Evolutionary conservation across 2,888 invertebrate genomes (phyloP), one percentile per base, ranked within the genome.

Genomic region (Drosophila mimica): DNA sequence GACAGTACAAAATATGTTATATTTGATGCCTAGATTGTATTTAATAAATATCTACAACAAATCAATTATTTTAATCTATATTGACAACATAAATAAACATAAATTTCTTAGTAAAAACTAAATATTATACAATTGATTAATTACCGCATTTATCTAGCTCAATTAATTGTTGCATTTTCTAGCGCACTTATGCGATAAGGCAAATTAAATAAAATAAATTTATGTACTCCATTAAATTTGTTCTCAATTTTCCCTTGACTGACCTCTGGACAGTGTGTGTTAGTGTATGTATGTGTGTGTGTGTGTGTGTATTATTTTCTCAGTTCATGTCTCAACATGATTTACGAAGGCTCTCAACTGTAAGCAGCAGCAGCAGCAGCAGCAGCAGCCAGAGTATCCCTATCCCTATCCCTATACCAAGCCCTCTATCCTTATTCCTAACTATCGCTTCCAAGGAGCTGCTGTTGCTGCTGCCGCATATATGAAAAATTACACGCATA

Each of bases 401-500:
- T 8, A 30, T 46, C 17, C 28, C 4, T 13, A 38, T 28, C 28
- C 28, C 38, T 48, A 25, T n/a, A 4, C 43, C 11, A 13, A 38
- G 13, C 38, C 28, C 17, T 40, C 17, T n/a, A 46, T 28, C 17
- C 17, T 31, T 38, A 40, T 56, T 33, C 53, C 34, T 52, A 81
- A 78, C 81, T 73, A 81, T 77, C 64, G 8, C 43, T 13, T 11
- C 52, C 36, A 63, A 64, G 43, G 59, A 64, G 48, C 60, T 52
- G 65, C 51, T 66, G 63, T 25, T 46, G 20, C 20, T 46, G 46
- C 46, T 34, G 54, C 54, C n/a, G 56, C 38, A 38, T 56, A 56
- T 78, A 81, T 74, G 83, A 83, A 81, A 83, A 81, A 81, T 81
- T 83, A 81, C 68, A 76, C 68, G 67, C 81, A 81, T 81, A 77